A percentile compares a stretch with the other conserved stretches of the same genome.
phyloP scores from a whole-genome alignment of 2,797 vertebrate species.

The Sphenopsis melanotis region DNA sequence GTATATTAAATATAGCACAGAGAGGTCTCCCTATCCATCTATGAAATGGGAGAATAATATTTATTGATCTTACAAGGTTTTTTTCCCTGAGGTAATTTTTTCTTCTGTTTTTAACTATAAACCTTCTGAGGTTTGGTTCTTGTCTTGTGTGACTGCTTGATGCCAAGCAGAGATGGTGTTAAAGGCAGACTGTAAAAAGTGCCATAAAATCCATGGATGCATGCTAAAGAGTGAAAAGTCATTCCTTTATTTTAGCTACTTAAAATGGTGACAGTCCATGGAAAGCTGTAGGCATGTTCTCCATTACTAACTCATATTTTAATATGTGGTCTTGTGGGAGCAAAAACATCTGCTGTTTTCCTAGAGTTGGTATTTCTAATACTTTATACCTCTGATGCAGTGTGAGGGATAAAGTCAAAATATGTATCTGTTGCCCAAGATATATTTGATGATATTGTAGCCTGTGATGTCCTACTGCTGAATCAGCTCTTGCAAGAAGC shows the following conservation, averaged over 20 bases:
- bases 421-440: neutral
- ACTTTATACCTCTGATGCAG: neutral
- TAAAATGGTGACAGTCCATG: neutral
- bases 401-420: neutral
- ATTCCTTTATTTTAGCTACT: neutral
- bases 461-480: neutral
- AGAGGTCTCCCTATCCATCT: neutral
- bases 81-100: neutral
- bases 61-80: neutral
- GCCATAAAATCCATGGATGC: neutral
- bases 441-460: neutral
- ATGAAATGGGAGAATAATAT: neutral
- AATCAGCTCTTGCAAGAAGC: neutral
- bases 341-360: neutral
- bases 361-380: neutral
- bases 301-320: neutral
- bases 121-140: neutral
- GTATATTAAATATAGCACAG: neutral
- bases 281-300: neutral
- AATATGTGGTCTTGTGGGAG: neutral
- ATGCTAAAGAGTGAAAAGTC: neutral
- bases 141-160: neutral
- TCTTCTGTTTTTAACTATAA: neutral
- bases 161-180: neutral
- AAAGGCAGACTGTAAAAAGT: neutral